Conservation (phyloP, 2,888 invertebrate genomes). For the Ophioninae sp. region DNA sequence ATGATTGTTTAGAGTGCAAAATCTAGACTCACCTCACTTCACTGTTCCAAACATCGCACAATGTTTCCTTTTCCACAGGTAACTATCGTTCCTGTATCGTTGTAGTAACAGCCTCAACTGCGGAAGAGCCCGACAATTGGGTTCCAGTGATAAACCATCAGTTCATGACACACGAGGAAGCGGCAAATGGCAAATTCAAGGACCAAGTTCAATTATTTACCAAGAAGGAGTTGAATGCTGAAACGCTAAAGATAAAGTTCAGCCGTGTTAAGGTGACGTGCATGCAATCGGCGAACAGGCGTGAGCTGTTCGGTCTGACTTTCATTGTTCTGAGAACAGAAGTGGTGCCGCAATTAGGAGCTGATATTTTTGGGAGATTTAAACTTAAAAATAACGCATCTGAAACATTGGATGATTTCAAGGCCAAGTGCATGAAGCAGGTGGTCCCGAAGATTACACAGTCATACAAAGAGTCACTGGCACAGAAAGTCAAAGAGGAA, state of each 20-base stretch:
- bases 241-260: constrained; percentile 74
- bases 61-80: constrained; percentile 27
- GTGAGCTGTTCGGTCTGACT: constrained; percentile 75
- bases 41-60: not conserved
- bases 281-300: constrained; percentile 78
- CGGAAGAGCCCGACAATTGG: constrained; percentile 76
- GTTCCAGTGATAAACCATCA: constrained; percentile 75
- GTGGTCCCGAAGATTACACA: constrained; percentile 60
- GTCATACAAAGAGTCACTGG: constrained; percentile 71
- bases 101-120: constrained; percentile 75
- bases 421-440: constrained; percentile 72
- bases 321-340: constrained; percentile 76
- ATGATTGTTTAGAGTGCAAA: not conserved
- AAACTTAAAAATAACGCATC: constrained; percentile 69
- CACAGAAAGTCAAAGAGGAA: constrained; percentile 69
- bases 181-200: constrained; percentile 73
- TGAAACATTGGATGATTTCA: constrained; percentile 68
- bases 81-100: constrained; percentile 78
- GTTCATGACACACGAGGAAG: constrained; percentile 77
- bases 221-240: constrained; percentile 75
- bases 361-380: constrained; percentile 76
- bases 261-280: constrained; percentile 77
- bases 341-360: constrained; percentile 71
- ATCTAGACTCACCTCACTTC: too few species aligned
- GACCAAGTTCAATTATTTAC: constrained; percentile 79